These are phyloP conservation scores for Heteromormyrus szaboi DNA, from an alignment of 2,797 vertebrate species.

Conservation along the genomic window DNA sequence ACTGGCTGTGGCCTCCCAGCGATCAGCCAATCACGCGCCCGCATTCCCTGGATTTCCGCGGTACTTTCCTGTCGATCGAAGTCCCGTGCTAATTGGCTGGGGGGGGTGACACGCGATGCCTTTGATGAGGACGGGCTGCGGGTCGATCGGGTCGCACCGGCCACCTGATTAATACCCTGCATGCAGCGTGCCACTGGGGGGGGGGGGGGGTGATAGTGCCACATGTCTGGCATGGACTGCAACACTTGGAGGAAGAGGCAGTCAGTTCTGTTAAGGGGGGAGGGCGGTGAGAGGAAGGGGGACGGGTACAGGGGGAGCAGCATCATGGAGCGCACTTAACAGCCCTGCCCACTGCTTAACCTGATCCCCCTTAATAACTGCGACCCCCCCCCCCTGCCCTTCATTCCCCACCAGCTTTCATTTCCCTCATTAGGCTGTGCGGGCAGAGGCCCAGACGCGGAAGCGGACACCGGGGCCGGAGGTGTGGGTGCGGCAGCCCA, in stretches of 20 bases:
- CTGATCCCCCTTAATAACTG: slow-evolving; percentile 39
- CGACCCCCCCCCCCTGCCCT: slow-evolving; percentile 12
- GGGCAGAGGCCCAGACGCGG: slow-evolving; percentile 36
- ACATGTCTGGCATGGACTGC: neutral
- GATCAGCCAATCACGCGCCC: neutral
- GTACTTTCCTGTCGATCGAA: neutral
- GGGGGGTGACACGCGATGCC: neutral
- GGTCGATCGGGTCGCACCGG: neutral
- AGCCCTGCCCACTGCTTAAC: slow-evolving; percentile 32
- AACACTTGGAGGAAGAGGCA: neutral
- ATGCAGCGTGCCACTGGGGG: neutral
- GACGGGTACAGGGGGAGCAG: neutral
- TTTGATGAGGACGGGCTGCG: neutral
- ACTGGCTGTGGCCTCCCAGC: neutral
- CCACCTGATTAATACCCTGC: neutral
- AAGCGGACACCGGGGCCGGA: neutral
- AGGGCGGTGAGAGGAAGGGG: neutral
- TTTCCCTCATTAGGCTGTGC: slow-evolving; percentile 42
- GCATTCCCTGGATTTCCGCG: neutral
- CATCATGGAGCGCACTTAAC: slow-evolving; percentile 42
- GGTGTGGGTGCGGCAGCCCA: neutral
- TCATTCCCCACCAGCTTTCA: slow-evolving; percentile 30
- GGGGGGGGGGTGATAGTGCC: neutral
- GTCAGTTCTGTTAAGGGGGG: neutral
- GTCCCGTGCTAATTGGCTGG: neutral